Evolutionary conservation across 1,140 invertebrate genomes (phyloP), one percentile per base, ranked within the genome.

Genomic region (Drosophila subobscura): DNA sequence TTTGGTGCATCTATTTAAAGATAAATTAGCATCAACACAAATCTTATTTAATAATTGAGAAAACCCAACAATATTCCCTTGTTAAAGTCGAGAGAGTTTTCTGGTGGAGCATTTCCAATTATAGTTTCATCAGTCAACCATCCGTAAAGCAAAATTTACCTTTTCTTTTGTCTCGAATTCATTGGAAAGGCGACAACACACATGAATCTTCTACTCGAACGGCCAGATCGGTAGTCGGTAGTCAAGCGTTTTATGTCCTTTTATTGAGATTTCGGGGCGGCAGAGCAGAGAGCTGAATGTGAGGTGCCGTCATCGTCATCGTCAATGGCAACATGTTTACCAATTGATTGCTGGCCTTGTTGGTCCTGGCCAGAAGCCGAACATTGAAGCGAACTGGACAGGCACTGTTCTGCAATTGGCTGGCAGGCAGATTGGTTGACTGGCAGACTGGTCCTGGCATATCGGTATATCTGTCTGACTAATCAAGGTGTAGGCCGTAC

Each of bases 331-430:
- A 61, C 63, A 73, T 73, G 63, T 63, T 49, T 61, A 55, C 55
- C 76, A 79, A 84, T 79, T 79, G 80, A 84, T 80, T 85, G 80
- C 67, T 49, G 60, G 63, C 50, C 51, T 57, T 55, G 70, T 78
- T 74, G 61, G 47, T 44, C 53, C 42, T 40, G 27, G n/a, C 52
- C 63, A 22, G 47, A 20, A 56, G 55, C 44, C 40, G n/a, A 37
- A 12, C 33, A 29, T 12, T 60, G 42, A 29, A 55, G n/a, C 16
- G 58, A 44, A 25, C 14, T 44, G 8, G 25, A 8, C 12, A 3
- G 61, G 10, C 41, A 41, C 40, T 55, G 8, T 27, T 12, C 3
- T 10, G 10, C 12, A 14, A 14, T 22, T 14, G 16, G 22, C 37
- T 20, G 12, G 5, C 12, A 25, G 50, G n/a, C n/a, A 25, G 40